Conservation (phyloP, 2,113 vertebrate species). For the Hippolais icterina region DNA sequence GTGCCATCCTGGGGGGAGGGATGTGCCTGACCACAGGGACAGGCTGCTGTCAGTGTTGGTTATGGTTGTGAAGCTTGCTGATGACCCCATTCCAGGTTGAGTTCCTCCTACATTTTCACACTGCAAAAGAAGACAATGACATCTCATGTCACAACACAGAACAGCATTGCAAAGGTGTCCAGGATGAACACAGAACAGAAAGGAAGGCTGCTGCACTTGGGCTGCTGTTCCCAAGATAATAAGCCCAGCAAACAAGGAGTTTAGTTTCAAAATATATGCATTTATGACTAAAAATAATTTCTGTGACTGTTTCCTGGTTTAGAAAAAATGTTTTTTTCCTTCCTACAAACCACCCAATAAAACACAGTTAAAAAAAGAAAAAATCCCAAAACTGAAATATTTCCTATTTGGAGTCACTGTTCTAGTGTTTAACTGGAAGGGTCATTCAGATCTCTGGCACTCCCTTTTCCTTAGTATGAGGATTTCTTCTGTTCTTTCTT, state of each 20-base stretch:
- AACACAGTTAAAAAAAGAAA: not conserved
- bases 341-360: not conserved
- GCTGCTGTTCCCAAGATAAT: not conserved
- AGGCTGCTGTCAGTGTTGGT: not conserved
- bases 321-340: not conserved
- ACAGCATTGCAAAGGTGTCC: not conserved
- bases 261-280: not conserved
- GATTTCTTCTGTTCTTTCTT: not conserved
- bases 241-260: accelerated
- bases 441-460: not conserved
- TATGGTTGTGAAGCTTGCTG: not conserved
- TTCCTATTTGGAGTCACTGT: not conserved
- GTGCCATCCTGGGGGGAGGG: accelerated
- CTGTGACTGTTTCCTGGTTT: not conserved
- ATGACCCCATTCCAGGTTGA: not conserved
- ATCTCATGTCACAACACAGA: not conserved
- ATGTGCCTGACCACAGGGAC: no score
- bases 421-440: not conserved
- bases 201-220: not conserved
- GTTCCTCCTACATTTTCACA: not conserved
- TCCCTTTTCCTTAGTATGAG: not conserved
- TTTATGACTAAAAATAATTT: not conserved
- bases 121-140: not conserved
- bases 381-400: not conserved
- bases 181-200: not conserved